Conservation (phyloP, 2,113 vertebrate species). For the Halcyon senegalensis region DNA sequence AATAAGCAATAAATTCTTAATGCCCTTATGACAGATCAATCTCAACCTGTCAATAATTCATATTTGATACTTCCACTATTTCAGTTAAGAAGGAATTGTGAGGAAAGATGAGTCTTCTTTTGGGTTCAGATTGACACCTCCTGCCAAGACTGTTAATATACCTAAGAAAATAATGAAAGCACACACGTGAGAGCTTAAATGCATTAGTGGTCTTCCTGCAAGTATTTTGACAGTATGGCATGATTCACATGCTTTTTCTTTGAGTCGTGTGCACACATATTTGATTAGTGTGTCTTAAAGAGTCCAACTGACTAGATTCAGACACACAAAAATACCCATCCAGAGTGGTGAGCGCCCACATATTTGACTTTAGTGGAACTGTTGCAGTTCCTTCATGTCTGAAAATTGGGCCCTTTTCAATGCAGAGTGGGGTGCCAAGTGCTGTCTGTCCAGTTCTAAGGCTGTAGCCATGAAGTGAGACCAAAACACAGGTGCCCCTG, state of each 20-base stretch:
- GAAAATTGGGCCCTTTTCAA: neutral
- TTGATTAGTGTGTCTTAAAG: neutral
- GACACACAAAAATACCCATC: neutral
- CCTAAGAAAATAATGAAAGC: neutral
- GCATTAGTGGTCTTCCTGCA: neutral
- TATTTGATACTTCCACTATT: neutral
- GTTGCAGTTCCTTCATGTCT: neutral
- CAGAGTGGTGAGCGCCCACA: neutral
- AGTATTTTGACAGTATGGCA: neutral
- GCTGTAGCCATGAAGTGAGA: neutral
- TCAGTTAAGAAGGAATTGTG: neutral
- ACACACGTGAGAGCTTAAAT: neutral
- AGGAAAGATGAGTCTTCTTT: neutral
- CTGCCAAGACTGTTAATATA: neutral
- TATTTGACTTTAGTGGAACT: neutral
- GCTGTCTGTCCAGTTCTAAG: neutral
- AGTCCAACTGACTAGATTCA: neutral
- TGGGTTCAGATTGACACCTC: neutral
- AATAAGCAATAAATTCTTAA: constrained; percentile 35
- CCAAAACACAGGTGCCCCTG: neutral
- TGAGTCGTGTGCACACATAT: neutral
- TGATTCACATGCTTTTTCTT: neutral
- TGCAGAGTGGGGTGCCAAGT: neutral
- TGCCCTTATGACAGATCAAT: constrained; percentile 10
- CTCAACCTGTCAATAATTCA: constrained; percentile 38